Evolutionary conservation across 2,113 vertebrate genomes (phyloP).

Genomic region (Leptocoma aspasia): DNA sequence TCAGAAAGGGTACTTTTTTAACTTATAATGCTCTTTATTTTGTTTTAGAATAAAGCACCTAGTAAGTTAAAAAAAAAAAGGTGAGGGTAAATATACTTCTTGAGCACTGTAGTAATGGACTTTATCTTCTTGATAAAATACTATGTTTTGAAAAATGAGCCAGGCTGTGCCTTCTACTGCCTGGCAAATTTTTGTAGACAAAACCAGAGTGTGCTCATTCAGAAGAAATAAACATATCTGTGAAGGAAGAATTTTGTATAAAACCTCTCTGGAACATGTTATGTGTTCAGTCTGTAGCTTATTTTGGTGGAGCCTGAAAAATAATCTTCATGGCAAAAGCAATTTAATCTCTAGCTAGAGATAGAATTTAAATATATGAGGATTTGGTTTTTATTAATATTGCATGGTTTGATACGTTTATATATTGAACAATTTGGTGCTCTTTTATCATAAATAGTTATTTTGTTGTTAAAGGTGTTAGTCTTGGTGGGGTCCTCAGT

Average conservation of each 20-base stretch:
- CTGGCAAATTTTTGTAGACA: neutral
- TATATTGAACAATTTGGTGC: rapidly evolving
- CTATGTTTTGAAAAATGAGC: neutral
- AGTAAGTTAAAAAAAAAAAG: rapidly evolving
- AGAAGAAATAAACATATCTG: neutral
- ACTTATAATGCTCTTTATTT: rapidly evolving
- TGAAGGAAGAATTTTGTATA: neutral
- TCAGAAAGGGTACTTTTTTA: rapidly evolving
- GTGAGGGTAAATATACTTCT: neutral
- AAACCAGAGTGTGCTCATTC: rapidly evolving
- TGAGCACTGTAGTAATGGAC: rapidly evolving
- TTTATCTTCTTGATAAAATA: neutral
- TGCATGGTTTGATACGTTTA: rapidly evolving
- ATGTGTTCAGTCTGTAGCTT: neutral
- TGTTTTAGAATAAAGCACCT: rapidly evolving
- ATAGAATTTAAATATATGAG: neutral
- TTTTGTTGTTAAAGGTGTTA: neutral
- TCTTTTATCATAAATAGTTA: rapidly evolving
- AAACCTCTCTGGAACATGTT: rapidly evolving
- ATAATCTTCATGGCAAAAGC: neutral
- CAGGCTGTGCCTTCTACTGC: rapidly evolving
- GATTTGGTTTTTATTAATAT: neutral
- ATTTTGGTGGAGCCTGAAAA: neutral
- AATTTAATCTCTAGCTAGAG: neutral
- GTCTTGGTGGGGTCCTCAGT: neutral